A percentile compares a stretch with the other conserved stretches of the same genome.
phyloP scores from a whole-genome alignment of 1,140 invertebrate species.

The Neocloeon triangulifer region DNA sequence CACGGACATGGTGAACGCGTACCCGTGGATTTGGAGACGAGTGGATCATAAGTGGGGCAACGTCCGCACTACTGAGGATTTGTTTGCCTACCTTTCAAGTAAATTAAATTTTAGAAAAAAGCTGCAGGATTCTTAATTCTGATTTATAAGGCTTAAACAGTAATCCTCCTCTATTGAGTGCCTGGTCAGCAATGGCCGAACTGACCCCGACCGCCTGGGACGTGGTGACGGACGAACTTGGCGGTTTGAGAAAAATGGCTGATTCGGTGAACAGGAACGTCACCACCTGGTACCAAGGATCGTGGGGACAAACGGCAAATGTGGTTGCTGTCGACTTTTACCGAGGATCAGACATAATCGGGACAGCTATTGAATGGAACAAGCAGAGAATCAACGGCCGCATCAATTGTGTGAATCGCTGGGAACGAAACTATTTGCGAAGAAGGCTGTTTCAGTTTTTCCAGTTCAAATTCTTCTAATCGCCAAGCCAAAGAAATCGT shows the following conservation, averaged over 20 bases:
- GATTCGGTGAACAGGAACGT: constrained; percentile 28
- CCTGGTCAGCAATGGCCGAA: constrained; percentile 36
- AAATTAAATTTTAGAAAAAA: constrained; percentile 1
- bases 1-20: constrained; percentile 13
- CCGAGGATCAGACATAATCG: constrained; percentile 27
- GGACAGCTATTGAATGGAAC: constrained; percentile 30
- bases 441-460: no score
- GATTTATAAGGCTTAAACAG: no score
- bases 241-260: constrained; percentile 28
- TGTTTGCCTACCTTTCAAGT: constrained; percentile 21
- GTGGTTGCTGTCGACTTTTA: constrained; percentile 37
- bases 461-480: no score
- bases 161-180: constrained; percentile 6
- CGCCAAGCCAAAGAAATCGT: no score
- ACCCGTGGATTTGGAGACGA: constrained; percentile 17
- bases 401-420: background rate
- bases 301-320: constrained; percentile 27
- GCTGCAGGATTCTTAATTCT: no score
- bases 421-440: no score
- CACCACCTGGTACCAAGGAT: constrained; percentile 25
- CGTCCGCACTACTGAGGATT: constrained; percentile 20
- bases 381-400: constrained; percentile 1
- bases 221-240: constrained; percentile 23
- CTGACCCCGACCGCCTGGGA: constrained; percentile 28
- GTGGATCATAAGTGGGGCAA: constrained; percentile 35